A percentile compares a stretch with the other conserved stretches of the same genome.
Evolutionary conservation across 2,888 invertebrate genomes (phyloP).

Genomic region (Dorcus parallelipipedus): DNA sequence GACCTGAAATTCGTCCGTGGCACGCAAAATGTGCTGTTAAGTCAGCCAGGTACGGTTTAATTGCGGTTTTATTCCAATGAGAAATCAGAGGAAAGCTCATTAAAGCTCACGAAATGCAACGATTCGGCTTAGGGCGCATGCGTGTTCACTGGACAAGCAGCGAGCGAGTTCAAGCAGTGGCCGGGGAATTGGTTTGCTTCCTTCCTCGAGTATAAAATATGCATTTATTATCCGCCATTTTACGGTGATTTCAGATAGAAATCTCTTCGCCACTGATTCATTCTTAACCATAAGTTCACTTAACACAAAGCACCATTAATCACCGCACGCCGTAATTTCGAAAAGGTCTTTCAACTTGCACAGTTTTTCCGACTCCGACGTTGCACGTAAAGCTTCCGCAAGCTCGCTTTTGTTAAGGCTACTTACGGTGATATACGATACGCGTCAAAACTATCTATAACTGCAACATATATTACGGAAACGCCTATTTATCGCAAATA

Average conservation of each 20-base stretch:
- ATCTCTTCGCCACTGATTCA: conserved; percentile 31
- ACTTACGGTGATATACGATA: too few species aligned
- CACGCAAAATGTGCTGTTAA: neutral
- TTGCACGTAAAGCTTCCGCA: too few species aligned
- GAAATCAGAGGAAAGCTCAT: conserved; percentile 31
- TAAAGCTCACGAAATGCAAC: conserved; percentile 37
- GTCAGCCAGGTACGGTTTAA: conserved; percentile 4
- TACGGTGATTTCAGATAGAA: conserved; percentile 37
- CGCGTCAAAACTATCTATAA: too few species aligned
- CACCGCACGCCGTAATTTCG: conserved; percentile 21
- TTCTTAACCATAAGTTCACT: conserved; percentile 35
- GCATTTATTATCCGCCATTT: conserved; percentile 44
- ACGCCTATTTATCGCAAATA: too few species aligned
- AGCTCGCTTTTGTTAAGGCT: too few species aligned
- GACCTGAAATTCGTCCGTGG: too few species aligned
- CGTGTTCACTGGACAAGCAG: conserved; percentile 37
- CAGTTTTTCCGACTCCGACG: neutral
- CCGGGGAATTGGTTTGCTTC: conserved; percentile 45
- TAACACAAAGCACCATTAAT: conserved; percentile 39
- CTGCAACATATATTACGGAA: too few species aligned
- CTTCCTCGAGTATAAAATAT: conserved; percentile 44
- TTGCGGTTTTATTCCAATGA: conserved; percentile 15
- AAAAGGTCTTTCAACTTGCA: conserved; percentile 23
- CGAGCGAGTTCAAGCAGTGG: conserved; percentile 34
- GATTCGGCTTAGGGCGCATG: conserved; percentile 36